Percentiles rank a stretch among this genome's conserved stretches.
These are phyloP conservation scores for Sarcophaga rosellei DNA, from an alignment of 2,888 invertebrate species.

Conservation along the genomic window DNA sequence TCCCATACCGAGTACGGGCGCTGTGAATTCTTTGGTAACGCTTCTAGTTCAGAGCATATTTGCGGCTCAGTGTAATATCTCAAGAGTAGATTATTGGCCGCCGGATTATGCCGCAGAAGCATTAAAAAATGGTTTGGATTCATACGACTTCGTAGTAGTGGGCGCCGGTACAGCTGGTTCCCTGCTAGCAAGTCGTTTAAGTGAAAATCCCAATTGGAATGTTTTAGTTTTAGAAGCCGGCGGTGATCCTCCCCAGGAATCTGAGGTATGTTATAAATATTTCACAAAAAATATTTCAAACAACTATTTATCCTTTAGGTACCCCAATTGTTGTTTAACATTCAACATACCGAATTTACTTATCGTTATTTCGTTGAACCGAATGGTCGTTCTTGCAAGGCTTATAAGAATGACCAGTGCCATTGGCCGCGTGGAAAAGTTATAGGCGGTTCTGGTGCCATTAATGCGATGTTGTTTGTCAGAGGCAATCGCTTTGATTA, in stretches of 20 bases:
- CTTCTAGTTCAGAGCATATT: constrained; percentile 82
- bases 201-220: constrained; percentile 73
- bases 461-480: constrained; percentile 84
- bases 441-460: constrained; percentile 83
- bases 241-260: constrained; percentile 72
- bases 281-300: neutral
- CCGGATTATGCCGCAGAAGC: constrained; percentile 77
- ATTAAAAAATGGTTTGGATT: constrained; percentile 75
- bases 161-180: constrained; percentile 81
- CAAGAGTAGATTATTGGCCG: constrained; percentile 82
- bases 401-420: constrained; percentile 62
- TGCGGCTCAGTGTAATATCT: constrained; percentile 83
- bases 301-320: constrained; percentile 66
- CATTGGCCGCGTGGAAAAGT: constrained; percentile 85
- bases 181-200: constrained; percentile 75
- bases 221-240: constrained; percentile 73
- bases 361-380: constrained; percentile 71
- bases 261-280: constrained; percentile 64
- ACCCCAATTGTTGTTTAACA: constrained; percentile 65
- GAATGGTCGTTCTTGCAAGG: constrained; percentile 68
- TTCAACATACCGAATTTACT: constrained; percentile 69
- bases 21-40: constrained; percentile 81
- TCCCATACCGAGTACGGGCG: constrained; percentile 72
- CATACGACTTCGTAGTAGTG: constrained; percentile 77
- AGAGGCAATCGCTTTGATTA: constrained; percentile 83